Base-by-base conservation (phyloP, 2,797 vertebrate species). In the Darevskia mixta region DNA sequence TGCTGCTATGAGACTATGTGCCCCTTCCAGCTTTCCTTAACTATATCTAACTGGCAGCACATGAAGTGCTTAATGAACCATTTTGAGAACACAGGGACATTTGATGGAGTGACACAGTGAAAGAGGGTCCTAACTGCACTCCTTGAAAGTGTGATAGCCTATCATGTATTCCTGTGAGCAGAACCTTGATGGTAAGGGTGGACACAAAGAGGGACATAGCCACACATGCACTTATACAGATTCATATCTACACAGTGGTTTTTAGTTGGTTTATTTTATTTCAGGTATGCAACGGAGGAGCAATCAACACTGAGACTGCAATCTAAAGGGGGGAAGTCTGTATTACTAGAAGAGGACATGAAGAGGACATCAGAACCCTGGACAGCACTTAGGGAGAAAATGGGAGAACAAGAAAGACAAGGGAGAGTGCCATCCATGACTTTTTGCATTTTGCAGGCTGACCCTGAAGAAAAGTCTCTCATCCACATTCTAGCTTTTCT, bases 91-190 rank as follows among this genome's bases (percentile, higher is more conserved):
- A 67, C 3, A 67, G 49, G 79, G 76, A 20, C 88, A 91, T 66
- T 91, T 94, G 72, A 94, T 71, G 83, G 76, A 86, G n/a, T 77
- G 23, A 35, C 49, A n/a, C 32, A 8, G 71, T 71, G 49, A 29
- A 43, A 49, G 91, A 88, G 69, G 66, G 88, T 88, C 83, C 75
- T 45, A 41, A 72, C 38, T 29, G 78, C 43, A 55, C 25, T 71
- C n/a, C 73, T 1, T 6, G 43, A 73, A 92, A 86, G 58, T 90
- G 78, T 84, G 83, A 88, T 73, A 9, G 83, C 8, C 0, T 25
- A 85, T 9, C 90, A n/a, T 85, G 83, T 66, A 73, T 85, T 89
- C 85, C 35, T 0, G 2, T 32, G 81, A 64, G 75, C 75, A 0
- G 0, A n/a, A 45, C 82, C 72, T 90, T 49, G 32, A 80, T 87